Conservation (phyloP, 2,113 vertebrate species). For the Mesoclemmys tuberculata region DNA sequence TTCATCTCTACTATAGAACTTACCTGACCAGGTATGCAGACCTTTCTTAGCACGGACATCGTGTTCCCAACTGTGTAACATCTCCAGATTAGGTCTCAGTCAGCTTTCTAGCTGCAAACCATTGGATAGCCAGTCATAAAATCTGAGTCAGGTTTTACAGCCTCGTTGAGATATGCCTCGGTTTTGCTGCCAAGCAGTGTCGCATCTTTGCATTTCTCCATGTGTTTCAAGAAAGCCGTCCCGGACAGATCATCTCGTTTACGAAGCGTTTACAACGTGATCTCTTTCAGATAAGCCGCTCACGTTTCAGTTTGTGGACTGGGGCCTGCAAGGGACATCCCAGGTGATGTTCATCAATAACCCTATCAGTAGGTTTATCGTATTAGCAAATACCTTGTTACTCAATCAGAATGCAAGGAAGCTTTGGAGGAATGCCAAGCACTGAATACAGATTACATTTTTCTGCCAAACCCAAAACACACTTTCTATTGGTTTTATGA, state of each 20-base stretch:
- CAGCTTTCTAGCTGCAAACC: background rate
- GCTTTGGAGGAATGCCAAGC: background rate
- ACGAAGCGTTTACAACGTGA: background rate
- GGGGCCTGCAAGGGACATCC: conserved; percentile 91
- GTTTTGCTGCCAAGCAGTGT: background rate
- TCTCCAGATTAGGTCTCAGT: background rate
- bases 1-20: background rate
- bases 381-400: conserved; percentile 46
- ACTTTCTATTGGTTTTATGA: background rate
- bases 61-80: background rate
- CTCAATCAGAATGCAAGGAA: background rate
- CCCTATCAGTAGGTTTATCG: conserved; percentile 89
- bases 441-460: background rate
- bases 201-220: background rate
- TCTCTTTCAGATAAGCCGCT: conserved; percentile 86
- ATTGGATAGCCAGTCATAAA: conserved; percentile 36
- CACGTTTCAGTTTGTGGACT: conserved; percentile 88
- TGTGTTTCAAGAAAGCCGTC: background rate
- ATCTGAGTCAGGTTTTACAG: conserved; percentile 55
- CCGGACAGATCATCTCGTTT: background rate
- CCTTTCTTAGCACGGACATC: background rate
- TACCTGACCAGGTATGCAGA: background rate
- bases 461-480: background rate
- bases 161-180: conserved; percentile 27
- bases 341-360: conserved; percentile 99